A percentile compares a stretch with the other conserved stretches of the same genome.
Evolutionary conservation across 2,888 invertebrate species (phyloP).

Genomic region (Coelinius sp.): DNA sequence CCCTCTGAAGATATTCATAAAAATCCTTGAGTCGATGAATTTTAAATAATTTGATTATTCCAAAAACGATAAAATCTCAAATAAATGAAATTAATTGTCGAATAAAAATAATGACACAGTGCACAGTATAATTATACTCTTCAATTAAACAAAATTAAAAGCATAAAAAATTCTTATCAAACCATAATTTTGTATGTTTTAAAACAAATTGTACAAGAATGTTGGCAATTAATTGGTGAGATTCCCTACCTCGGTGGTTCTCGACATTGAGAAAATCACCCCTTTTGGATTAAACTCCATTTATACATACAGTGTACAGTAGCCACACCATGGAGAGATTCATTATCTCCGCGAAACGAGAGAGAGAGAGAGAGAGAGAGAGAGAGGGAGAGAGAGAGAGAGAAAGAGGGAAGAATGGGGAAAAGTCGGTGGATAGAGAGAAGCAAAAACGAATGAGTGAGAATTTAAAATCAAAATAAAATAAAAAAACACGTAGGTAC

Average conservation of each 20-base stretch:
- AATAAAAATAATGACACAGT: constrained; percentile 1
- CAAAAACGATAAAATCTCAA: neutral
- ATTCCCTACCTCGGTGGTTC: constrained; percentile 24
- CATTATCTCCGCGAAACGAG: constrained; percentile 20
- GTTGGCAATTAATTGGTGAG: constrained; percentile 23
- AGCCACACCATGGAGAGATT: constrained; percentile 21
- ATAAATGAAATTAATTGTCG: neutral
- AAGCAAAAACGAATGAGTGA: neutral
- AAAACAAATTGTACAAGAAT: constrained; percentile 11
- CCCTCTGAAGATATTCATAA: too few relatives aligned
- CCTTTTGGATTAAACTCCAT: neutral
- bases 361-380: neutral
- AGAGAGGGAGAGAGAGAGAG: neutral
- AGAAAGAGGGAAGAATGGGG: too few relatives aligned
- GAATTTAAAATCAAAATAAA: neutral
- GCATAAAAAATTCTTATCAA: neutral
- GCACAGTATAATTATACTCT: neutral
- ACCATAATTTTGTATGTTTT: constrained; percentile 10
- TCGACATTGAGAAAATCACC: constrained; percentile 7
- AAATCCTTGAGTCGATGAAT: too few relatives aligned
- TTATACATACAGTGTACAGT: neutral
- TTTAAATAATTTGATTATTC: too few relatives aligned
- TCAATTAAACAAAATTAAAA: neutral
- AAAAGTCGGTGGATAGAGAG: neutral
- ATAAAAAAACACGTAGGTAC: too few relatives aligned